Evolutionary conservation across 2,113 vertebrate species (phyloP), one percentile per base, ranked within the genome.

Genomic region (Monarcha castaneiventris): DNA sequence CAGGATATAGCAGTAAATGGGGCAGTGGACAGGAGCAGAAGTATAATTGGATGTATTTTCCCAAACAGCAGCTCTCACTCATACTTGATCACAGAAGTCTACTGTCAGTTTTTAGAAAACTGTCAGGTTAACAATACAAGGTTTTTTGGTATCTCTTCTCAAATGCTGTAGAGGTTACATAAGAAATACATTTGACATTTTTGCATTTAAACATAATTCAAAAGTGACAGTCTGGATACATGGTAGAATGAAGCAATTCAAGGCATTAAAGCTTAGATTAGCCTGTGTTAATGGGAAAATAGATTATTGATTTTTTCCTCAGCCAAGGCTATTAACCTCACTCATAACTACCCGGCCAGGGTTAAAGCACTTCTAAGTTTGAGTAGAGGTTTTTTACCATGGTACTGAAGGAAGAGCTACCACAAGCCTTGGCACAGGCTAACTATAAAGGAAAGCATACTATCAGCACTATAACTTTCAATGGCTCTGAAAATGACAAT

Each of bases 131-230:
- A 52, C 33, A 92, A 63, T 17, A 77, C 0, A 2, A 27, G 27
- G 6, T 1, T 7, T 71, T 44, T 69, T 80, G 33, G 48, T 35
- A 75, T n/a, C 39, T 77, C 30, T 82, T 77, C 83, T 80, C 75
- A 88, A 88, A 74, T 74, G 29, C 33, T 74, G n/a, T 32, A 77
- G 35, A 84, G 30, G 75, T 86, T 86, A 79, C 39, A 3, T 87
- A 93, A 95, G 83, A 93, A 94, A 84, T 29, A 81, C 25, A 74
- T 27, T 78, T 72, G 52, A 66, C 61, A 89, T 84, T 92, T 81
- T 75, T 74, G 62, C 20, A 75, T 77, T 93, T 75, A 71, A 94
- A 67, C 35, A 7, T 86, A 94, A 89, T 59, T 89, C 39, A 87
- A 67, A 93, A 94, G 66, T 44, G 16, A 87, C 76, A 89, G 59